Base-by-base conservation (phyloP, 1,140 invertebrate species). In the Theocolax elegans region DNA sequence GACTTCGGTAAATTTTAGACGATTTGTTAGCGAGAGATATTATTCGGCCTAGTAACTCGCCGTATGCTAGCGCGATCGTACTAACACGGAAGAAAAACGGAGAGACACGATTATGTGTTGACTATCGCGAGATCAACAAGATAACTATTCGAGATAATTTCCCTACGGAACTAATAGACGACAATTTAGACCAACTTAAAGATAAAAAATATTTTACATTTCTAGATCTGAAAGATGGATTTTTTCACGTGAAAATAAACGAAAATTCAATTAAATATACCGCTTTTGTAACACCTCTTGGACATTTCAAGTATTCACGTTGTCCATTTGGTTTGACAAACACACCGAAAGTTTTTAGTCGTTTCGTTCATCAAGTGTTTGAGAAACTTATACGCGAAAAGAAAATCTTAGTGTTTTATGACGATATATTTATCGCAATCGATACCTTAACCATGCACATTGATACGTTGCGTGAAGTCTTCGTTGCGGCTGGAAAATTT, bases 81-180 rank as follows among this genome's bases (percentile, higher is more conserved):
- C n/a, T n/a, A n/a, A n/a, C n/a, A n/a, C n/a, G n/a, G n/a, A n/a
- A n/a, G n/a, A n/a, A n/a, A n/a, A n/a, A n/a, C n/a, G n/a, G n/a
- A n/a, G n/a, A n/a, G n/a, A n/a, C n/a, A n/a, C n/a, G n/a, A n/a
- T n/a, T 87, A 17, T 88, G 86, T 71, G 67, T 46, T 9, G 86
- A 87, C 71, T 88, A 81, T 66, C 42, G 83, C n/a, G 19, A 59
- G n/a, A 46, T 88, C 0, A 88, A 88, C 71, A 38, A 58, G 0
- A 66, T 80, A 2, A 87, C 82, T 0, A 66, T 68, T 2, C 72
- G 76, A 63, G 83, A 87, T 53, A 58, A 69, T 25, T 88, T 77
- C 71, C 87, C 86, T 1, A 64, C 88, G 21, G 87, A 87, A 1
- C 54, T 79, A 6, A 86, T 89, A 15, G 81, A 87, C 15, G 84